Conservation (phyloP, 2,888 invertebrate species). For the Actias luna region DNA sequence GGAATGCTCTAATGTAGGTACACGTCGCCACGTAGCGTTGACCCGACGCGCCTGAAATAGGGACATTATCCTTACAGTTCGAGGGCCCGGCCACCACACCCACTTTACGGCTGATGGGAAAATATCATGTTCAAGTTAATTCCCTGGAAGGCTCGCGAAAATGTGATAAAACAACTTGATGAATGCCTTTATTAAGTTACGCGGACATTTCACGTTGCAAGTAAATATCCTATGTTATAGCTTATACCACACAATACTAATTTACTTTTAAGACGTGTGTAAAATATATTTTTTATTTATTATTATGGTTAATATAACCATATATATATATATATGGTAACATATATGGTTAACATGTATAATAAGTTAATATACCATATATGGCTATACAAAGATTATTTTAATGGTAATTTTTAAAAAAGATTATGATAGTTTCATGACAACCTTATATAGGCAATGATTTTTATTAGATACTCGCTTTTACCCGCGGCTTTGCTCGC, state of each 20-base stretch:
- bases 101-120: constrained; percentile 54
- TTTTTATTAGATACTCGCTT: too few relatives aligned
- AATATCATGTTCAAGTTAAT: constrained; percentile 54
- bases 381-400: too few relatives aligned
- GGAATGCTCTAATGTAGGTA: constrained; percentile 26
- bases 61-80: constrained; percentile 36
- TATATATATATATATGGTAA: too few relatives aligned
- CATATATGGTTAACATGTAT: too few relatives aligned
- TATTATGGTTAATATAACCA: too few relatives aligned
- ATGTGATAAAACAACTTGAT: constrained; percentile 40
- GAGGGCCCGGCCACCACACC: constrained; percentile 62
- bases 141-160: constrained; percentile 37
- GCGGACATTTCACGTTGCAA: background rate
- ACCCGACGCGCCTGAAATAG: constrained; percentile 44
- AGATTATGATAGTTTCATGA: too few relatives aligned
- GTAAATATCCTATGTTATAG: background rate
- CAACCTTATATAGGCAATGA: too few relatives aligned
- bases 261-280: background rate
- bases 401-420: too few relatives aligned
- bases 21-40: constrained; percentile 43
- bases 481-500: too few relatives aligned
- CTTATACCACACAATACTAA: background rate
- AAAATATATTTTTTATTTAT: background rate
- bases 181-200: constrained; percentile 22
- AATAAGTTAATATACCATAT: too few relatives aligned